Base-by-base conservation (phyloP, 2,797 vertebrate species). In the Cryptoblepharus egeriae region DNA sequence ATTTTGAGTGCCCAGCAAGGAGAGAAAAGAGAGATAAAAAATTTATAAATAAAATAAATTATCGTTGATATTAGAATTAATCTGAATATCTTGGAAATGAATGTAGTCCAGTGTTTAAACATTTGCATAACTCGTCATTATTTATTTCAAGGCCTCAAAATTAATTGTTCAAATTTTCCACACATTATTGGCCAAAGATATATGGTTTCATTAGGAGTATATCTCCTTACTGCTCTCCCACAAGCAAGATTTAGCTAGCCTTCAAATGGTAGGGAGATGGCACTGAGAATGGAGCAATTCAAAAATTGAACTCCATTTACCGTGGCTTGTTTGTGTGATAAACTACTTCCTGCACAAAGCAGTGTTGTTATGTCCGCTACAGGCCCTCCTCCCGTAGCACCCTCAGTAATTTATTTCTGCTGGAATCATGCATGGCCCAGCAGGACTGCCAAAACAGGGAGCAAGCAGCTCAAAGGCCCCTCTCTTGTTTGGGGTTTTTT, bases 271-370 rank as follows among this genome's bases (percentile, higher is more conserved):
- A 1, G 39, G 4, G 35, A 58, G 0, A 18, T 80, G 37, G 78
- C 28, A 65, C 1, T 57, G 2, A 18, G 63, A 72, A 79, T 15
- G 55, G n/a, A 69, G 52, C 81, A 87, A 16, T 11, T 26, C 16
- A 49, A 6, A 81, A 58, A 42, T 1, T 10, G 28, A 71, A 75
- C 1, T 18, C 0, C 1, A 35, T 76, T 80, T 30, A 28, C 24
- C 15, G 9, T n/a, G 75, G 55, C 11, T 24, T 72, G 67, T 42
- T 28, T 67, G 68, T 81, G 1, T 68, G 80, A 72, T 71, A n/a
- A 67, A 20, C 67, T 78, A 58, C 39, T 88, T 90, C 35, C 24
- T 64, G 18, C 63, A 85, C 72, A 63, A 79, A 67, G 28, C 72
- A 77, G 9, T 74, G 78, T 64, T 3, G 69, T 73, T 77, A 22